Conservation (phyloP, 2,113 vertebrate genomes). For the Marmota monax region DNA sequence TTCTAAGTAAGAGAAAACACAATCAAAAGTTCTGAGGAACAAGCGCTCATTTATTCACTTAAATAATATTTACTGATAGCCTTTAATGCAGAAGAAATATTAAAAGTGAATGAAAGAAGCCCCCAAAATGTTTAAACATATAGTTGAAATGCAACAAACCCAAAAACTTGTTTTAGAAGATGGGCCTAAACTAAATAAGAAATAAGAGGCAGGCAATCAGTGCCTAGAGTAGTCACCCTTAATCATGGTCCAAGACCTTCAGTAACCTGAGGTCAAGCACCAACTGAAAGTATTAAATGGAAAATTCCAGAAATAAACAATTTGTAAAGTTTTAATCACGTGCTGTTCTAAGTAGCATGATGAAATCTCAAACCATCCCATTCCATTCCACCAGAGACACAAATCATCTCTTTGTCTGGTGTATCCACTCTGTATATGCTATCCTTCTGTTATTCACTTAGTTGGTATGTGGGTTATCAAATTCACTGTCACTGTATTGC, state of each 20-base stretch:
- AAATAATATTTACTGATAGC: not conserved
- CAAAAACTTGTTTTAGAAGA: not conserved
- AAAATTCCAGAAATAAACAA: not conserved
- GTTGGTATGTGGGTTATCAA: not conserved
- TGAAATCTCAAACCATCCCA: not conserved
- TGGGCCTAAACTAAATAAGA: not conserved
- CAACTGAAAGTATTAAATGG: not conserved
- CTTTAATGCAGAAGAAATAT: not conserved
- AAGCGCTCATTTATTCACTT: not conserved
- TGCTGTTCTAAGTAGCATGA: not conserved
- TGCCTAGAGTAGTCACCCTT: rapidly evolving
- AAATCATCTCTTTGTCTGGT: not conserved
- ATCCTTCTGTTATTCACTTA: not conserved
- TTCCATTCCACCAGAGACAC: not conserved
- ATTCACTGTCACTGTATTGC: no score
- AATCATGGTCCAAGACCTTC: not conserved
- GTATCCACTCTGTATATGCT: not conserved
- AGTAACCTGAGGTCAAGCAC: not conserved
- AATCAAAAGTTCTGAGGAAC: not conserved
- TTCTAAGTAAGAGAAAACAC: not conserved
- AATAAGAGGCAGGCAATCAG: not conserved
- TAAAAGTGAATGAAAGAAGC: not conserved
- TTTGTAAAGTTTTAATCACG: not conserved
- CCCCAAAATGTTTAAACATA: not conserved
- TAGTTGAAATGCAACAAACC: not conserved